Evolutionary conservation across 30 jellyfish, hydroid and myxozoan genomes (phyloP), one percentile per base, ranked within the genome.

Genomic region (Phacellophora camtschatica): DNA sequence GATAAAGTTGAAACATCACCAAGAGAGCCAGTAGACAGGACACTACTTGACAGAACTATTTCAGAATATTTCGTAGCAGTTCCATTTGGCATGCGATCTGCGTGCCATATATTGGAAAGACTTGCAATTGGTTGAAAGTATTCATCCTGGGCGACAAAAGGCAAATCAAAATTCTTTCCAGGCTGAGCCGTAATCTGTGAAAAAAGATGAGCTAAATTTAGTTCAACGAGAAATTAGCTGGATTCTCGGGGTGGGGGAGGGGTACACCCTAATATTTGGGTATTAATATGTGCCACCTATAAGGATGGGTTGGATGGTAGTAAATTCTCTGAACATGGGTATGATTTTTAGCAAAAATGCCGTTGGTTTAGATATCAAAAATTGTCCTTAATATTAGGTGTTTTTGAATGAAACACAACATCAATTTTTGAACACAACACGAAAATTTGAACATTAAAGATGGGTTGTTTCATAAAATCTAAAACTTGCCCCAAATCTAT

Each of bases 101-200:
- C 34, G 23, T 45, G n/a, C 24, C 39, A 15, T 5, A 77, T 4
- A 15, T 59, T 37, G 2, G 83, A 50, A 23, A 79, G 53, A 4
- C 81, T 45, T 19, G 63, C 23, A 22, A 50, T 31, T 2, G 41
- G 10, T 31, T 49, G 73, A 22, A 22, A 16, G 77, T 42, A 55
- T 42, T 79, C 90, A 45, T 79, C 83, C 27, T 43, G 18, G 6
- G 90, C 90, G n/a, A 62, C 20, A 16, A 76, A 28, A 25, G 19
- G 28, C 46, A 76, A 48, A 19, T 48, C 39, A 3, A 51, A 19
- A 29, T 0, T 42, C 54, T 76, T 51, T 29, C 88, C 88, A 0
- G 88, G 88, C 29, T 54, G 65, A 54, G 42, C 53, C 2, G 46
- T n/a, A 25, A 30, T 63, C 84, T 49, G 36, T 9, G 2, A 51